Conservation (phyloP, 2,113 vertebrate genomes). For the Phrynosoma platyrhinos region DNA sequence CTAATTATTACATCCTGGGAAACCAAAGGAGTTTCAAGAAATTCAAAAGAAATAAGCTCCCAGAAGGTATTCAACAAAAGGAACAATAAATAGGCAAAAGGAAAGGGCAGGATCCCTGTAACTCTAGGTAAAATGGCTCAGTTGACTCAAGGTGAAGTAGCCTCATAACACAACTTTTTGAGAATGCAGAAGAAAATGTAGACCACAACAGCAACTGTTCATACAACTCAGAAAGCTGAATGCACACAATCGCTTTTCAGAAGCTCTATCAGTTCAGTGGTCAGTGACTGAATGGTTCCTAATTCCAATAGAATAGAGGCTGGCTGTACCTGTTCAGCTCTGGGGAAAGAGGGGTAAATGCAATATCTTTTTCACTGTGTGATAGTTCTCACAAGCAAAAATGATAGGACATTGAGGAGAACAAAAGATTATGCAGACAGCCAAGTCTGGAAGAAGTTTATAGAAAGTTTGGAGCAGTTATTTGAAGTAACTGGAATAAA, state of each 20-base stretch:
- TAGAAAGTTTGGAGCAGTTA: constrained; percentile 6
- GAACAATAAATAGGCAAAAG: too few relatives aligned
- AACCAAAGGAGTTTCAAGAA: too few relatives aligned
- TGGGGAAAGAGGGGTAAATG: neutral
- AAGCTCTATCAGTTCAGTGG: neutral
- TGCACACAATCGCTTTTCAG: neutral
- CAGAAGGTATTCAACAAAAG: too few relatives aligned
- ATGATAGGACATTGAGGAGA: neutral
- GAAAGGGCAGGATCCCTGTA: too few relatives aligned
- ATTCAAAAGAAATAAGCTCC: too few relatives aligned
- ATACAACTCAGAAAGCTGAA: constrained; percentile 1
- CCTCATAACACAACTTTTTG: neutral
- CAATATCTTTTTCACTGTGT: neutral
- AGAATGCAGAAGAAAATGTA: neutral
- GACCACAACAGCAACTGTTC: fast-evolving
- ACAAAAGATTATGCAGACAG: neutral
- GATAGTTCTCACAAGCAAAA: constrained; percentile 26
- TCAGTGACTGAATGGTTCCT: neutral
- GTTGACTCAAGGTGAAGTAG: neutral
- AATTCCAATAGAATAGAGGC: constrained; percentile 15
- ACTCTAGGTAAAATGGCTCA: neutral
- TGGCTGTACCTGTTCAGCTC: constrained; percentile 7
- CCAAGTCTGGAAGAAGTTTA: neutral
- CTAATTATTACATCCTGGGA: too few relatives aligned
- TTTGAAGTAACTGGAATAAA: constrained; percentile 16